These are phyloP conservation scores for Apostichopus parvimensis DNA, from an alignment of 35 echinoderm and acorn worm genomes.

Conservation along the genomic window DNA sequence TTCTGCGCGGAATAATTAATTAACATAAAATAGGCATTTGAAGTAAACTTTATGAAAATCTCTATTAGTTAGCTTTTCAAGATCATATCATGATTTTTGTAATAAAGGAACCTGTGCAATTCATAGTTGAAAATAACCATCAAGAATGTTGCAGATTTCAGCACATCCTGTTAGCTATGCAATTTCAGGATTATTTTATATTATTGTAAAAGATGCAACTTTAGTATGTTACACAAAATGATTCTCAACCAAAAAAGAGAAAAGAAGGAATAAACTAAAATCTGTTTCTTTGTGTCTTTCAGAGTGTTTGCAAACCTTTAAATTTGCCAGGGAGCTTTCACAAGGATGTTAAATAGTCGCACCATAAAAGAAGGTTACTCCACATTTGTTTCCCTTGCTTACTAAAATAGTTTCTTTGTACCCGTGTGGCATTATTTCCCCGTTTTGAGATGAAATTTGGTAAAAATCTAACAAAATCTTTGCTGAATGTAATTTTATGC, in stretches of 20 bases:
- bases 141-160: neutral
- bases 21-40: too few species aligned
- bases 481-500: too few species aligned
- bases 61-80: too few species aligned
- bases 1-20: too few species aligned
- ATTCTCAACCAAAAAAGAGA: neutral
- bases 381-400: neutral
- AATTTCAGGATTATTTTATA: neutral
- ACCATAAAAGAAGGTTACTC: neutral
- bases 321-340: conserved; percentile 15
- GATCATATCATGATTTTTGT: too few species aligned
- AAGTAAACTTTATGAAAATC: too few species aligned
- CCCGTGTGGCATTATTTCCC: too few species aligned
- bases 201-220: neutral
- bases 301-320: conserved; percentile 25
- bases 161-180: neutral
- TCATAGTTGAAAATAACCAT: neutral
- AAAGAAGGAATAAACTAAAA: neutral
- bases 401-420: neutral
- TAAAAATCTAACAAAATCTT: too few species aligned
- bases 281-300: neutral
- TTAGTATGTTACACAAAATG: neutral
- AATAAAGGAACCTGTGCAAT: neutral
- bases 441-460: too few species aligned
- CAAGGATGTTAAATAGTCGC: neutral